phyloP scores from a whole-genome alignment of 2,797 vertebrate species.

The Sebastolobus alascanus region DNA sequence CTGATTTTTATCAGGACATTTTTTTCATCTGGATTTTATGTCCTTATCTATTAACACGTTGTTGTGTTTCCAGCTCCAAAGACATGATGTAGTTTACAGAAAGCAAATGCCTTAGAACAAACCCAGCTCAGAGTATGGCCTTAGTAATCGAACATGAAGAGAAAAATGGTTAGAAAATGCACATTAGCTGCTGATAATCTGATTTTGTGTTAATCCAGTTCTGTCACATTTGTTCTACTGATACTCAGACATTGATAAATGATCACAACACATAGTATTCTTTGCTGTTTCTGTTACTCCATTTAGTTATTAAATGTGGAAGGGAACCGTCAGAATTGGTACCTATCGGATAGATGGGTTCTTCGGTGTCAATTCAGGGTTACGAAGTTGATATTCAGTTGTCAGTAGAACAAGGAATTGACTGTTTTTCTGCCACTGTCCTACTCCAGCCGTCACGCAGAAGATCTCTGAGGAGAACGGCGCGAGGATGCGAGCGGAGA shows the following conservation, averaged over 20 bases:
- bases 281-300: neutral
- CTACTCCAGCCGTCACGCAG: constrained; percentile 91
- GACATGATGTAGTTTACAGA: neutral
- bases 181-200: neutral
- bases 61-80: neutral
- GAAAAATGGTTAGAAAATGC: neutral
- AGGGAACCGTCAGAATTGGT: neutral
- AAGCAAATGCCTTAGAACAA: neutral
- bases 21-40: neutral
- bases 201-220: neutral
- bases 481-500: constrained; percentile 94
- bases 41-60: neutral
- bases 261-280: neutral
- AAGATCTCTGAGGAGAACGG: constrained; percentile 95
- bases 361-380: neutral
- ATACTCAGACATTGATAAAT: neutral
- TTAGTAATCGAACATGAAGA: neutral
- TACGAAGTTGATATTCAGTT: neutral
- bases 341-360: neutral
- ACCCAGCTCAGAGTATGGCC: neutral
- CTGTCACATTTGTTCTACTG: neutral
- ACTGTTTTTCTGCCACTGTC: neutral
- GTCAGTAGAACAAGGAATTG: neutral
- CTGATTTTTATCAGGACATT: neutral
- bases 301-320: neutral